Conservation (phyloP, 2,113 vertebrate species). For the Carlito syrichta region DNA sequence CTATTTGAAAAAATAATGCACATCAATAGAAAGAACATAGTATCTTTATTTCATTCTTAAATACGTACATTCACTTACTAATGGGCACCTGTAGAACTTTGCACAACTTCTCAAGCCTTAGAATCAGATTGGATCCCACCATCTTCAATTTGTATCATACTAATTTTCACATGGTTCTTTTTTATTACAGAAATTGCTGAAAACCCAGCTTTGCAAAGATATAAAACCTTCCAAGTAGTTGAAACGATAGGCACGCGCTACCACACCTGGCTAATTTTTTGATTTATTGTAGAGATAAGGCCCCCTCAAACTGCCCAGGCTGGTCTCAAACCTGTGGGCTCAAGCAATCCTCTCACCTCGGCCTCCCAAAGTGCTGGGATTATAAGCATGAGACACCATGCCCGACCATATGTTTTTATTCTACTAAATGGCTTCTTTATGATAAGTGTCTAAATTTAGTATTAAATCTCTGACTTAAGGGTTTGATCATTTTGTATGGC, state of each 20-base stretch:
- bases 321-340: no score
- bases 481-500: not conserved
- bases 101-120: not conserved
- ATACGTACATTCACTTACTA: not conserved
- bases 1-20: not conserved
- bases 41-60: not conserved
- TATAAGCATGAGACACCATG: no score
- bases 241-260: no score
- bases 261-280: no score
- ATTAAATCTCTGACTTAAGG: not conserved
- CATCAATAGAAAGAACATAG: not conserved
- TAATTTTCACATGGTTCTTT: fast-evolving
- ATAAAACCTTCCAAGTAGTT: no score
- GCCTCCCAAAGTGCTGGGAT: no score
- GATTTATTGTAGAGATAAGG: no score
- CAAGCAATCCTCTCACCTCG: no score
- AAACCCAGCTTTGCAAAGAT: not conserved
- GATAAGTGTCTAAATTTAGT: not conserved
- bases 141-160: fast-evolving
- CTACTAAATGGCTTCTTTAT: not conserved
- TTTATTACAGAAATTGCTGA: not conserved
- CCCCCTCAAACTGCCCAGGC: no score
- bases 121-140: not conserved
- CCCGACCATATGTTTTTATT: no score
- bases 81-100: fast-evolving